These are phyloP conservation scores for Capromys pilorides DNA, from an alignment of 2,797 vertebrate genomes.

Conservation along the genomic window DNA sequence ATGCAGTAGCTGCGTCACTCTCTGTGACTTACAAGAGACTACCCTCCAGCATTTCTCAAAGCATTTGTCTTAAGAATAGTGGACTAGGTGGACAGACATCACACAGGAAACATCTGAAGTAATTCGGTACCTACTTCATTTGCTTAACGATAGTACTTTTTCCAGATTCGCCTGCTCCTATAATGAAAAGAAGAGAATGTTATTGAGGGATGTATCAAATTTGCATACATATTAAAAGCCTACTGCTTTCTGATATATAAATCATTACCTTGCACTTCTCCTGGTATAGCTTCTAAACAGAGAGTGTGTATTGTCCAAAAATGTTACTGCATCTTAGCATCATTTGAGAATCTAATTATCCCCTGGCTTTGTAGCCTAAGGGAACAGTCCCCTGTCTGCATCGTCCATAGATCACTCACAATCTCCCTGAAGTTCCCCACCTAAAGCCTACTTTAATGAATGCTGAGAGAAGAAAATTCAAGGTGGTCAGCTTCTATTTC, in stretches of 20 bases:
- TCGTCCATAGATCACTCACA: background rate
- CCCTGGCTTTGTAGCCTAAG: background rate
- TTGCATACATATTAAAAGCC: background rate
- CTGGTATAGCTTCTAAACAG: background rate
- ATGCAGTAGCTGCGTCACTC: background rate
- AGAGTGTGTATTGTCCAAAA: background rate
- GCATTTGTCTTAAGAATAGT: background rate
- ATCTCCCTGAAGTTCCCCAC: background rate
- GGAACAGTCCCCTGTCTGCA: background rate
- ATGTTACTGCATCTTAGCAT: background rate
- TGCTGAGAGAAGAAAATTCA: background rate
- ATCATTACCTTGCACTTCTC: background rate
- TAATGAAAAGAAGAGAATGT: constrained; percentile 59
- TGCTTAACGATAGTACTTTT: constrained; percentile 89
- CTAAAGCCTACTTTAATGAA: background rate
- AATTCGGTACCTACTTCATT: constrained; percentile 86
- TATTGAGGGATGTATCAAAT: background rate
- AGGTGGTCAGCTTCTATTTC: background rate
- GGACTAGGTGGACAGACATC: background rate
- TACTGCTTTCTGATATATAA: background rate
- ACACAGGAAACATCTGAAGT: constrained; percentile 18
- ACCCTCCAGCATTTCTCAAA: background rate
- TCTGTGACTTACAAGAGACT: background rate
- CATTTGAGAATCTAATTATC: background rate
- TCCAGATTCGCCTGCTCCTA: constrained; percentile 89